phyloP scores from a whole-genome alignment of 2,113 vertebrate species.

The Maccullochella peelii region DNA sequence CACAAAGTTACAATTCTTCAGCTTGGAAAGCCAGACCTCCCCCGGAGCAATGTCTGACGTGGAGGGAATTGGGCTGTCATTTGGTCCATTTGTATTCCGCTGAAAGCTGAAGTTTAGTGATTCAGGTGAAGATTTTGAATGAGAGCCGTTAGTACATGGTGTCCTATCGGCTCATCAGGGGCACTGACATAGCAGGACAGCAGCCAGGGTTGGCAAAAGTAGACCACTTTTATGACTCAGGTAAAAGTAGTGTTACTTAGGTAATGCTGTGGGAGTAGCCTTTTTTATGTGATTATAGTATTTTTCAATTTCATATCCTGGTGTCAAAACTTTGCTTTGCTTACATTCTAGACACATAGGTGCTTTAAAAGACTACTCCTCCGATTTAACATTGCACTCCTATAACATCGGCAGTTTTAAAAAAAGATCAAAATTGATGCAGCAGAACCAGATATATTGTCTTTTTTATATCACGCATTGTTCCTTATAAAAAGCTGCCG shows the following conservation, averaged over 20 bases:
- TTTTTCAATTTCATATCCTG: neutral
- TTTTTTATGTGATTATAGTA: neutral
- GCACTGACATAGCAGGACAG: slow-evolving; percentile 3
- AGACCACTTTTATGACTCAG: neutral
- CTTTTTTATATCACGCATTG: neutral
- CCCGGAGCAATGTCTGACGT: slow-evolving; percentile 45
- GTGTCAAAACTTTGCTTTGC: neutral
- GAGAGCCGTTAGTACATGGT: slow-evolving; percentile 38
- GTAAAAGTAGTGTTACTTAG: neutral
- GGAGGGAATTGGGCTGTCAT: slow-evolving; percentile 53
- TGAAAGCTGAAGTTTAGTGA: slow-evolving; percentile 33
- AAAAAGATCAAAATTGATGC: neutral
- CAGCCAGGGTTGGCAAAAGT: neutral
- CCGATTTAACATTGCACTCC: neutral
- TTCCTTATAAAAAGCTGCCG: neutral
- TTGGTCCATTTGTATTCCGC: slow-evolving; percentile 59
- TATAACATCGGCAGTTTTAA: neutral
- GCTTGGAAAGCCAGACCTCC: slow-evolving; percentile 26
- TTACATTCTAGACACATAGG: neutral
- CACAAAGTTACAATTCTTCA: slow-evolving; percentile 42
- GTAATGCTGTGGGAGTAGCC: neutral
- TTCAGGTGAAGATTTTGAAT: slow-evolving; percentile 51
- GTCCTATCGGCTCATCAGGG: slow-evolving; percentile 17
- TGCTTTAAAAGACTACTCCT: too few relatives aligned
- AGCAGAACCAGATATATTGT: neutral